Conservation (phyloP, 2,797 vertebrate species). For the Lacerta agilis region DNA sequence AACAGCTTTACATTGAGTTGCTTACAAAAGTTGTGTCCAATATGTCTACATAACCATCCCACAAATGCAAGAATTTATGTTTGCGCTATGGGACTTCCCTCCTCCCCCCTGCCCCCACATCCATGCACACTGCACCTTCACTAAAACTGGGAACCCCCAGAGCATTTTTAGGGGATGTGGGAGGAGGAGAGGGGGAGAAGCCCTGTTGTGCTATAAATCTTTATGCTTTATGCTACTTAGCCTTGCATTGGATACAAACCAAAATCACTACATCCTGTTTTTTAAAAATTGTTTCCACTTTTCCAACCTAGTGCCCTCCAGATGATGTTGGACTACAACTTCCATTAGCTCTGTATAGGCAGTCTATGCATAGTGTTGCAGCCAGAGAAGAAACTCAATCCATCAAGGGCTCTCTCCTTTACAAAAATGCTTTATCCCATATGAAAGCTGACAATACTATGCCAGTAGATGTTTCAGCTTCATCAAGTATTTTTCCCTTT, state of each 20-base stretch:
- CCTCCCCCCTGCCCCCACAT: too few species aligned
- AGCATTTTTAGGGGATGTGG: too few species aligned
- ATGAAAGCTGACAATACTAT: background rate
- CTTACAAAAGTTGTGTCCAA: background rate
- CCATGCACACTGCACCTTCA: too few species aligned
- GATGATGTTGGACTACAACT: background rate
- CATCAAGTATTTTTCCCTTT: constrained; percentile 20
- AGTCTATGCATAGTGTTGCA: background rate
- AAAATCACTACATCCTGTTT: background rate
- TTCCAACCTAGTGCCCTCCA: too few species aligned
- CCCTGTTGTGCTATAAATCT: too few species aligned
- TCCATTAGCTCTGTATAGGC: background rate
- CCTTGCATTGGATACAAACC: too few species aligned
- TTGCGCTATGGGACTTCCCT: background rate
- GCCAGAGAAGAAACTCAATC: background rate
- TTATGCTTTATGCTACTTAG: too few species aligned
- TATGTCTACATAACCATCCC: too few species aligned
- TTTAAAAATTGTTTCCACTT: background rate
- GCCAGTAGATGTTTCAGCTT: constrained; percentile 7
- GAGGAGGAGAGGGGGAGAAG: too few species aligned
- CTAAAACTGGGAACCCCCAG: too few species aligned
- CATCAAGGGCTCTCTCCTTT: background rate
- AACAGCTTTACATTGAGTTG: background rate
- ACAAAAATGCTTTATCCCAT: background rate
- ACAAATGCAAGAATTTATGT: background rate